phyloP scores from a whole-genome alignment of 2,888 invertebrate genomes.

The Scaptodrosophila latifasciaeformis region DNA sequence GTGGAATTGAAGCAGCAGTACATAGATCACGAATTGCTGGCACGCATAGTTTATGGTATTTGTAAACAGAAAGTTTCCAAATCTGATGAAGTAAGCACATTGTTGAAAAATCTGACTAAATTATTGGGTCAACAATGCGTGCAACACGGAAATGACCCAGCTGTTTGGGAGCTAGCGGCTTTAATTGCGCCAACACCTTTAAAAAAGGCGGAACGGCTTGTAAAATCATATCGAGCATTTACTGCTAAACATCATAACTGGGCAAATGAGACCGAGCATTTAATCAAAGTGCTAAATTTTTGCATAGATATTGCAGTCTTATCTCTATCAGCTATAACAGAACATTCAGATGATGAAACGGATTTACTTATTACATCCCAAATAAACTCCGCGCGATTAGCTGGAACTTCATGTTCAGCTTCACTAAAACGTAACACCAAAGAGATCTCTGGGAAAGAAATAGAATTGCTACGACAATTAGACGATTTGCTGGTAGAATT shows the following conservation, averaged over 20 bases:
- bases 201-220: constrained; percentile 82
- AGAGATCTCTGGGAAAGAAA: constrained; percentile 65
- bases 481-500: constrained; percentile 44
- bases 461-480: constrained; percentile 73
- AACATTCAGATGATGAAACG: constrained; percentile 76
- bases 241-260: constrained; percentile 79
- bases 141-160: constrained; percentile 80
- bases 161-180: constrained; percentile 89
- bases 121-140: constrained; percentile 73
- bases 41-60: constrained; percentile 83
- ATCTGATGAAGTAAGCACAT: constrained; percentile 77
- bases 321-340: constrained; percentile 77
- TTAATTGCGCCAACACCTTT: constrained; percentile 79
- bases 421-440: constrained; percentile 72
- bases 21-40: constrained; percentile 84
- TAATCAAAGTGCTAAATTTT: constrained; percentile 79
- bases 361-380: constrained; percentile 77
- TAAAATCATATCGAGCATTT: constrained; percentile 85
- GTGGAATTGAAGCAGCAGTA: constrained; percentile 90
- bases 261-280: constrained; percentile 78
- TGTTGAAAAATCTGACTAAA: constrained; percentile 68
- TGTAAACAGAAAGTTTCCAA: constrained; percentile 81
- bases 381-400: constrained; percentile 78
- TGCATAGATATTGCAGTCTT: constrained; percentile 78
- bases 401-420: constrained; percentile 77